A percentile compares a stretch with the other conserved stretches of the same genome.
These are phyloP conservation scores for Parascotia fuliginaria DNA, from an alignment of 2,888 invertebrate genomes.

Conservation along the genomic window DNA sequence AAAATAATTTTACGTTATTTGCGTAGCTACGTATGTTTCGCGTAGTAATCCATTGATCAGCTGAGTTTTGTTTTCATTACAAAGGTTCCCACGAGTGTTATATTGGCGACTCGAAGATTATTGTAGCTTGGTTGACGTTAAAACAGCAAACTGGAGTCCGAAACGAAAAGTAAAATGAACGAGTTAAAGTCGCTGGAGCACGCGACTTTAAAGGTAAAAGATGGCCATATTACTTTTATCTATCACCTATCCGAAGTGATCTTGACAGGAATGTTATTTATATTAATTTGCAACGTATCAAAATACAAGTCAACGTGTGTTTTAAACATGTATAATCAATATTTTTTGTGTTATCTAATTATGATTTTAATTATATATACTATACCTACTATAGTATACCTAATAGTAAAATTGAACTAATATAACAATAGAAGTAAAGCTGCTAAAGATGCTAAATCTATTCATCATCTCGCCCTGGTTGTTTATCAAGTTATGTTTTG, in stretches of 20 bases:
- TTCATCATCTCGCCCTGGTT: too few relatives aligned
- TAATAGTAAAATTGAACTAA: too few relatives aligned
- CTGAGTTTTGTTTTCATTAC: slow-evolving; percentile 82
- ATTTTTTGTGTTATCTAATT: too few relatives aligned
- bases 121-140: slow-evolving; percentile 10
- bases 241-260: background rate
- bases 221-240: slow-evolving; percentile 32
- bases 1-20: slow-evolving; percentile 24
- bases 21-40: slow-evolving; percentile 32
- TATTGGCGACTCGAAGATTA: slow-evolving; percentile 9
- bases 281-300: background rate
- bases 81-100: slow-evolving; percentile 33
- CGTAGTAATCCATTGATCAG: slow-evolving; percentile 52
- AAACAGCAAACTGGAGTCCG: slow-evolving; percentile 25
- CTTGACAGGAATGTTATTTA: slow-evolving; percentile 7
- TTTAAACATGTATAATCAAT: too few relatives aligned
- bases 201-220: slow-evolving; percentile 94
- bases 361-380: too few relatives aligned
- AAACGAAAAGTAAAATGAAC: slow-evolving; percentile 87
- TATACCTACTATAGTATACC: too few relatives aligned
- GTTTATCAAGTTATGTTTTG: too few relatives aligned
- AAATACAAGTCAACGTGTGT: too few relatives aligned
- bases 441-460: too few relatives aligned
- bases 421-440: too few relatives aligned
- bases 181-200: slow-evolving; percentile 98